These are phyloP conservation scores for Murina feae DNA, from an alignment of 2,113 vertebrate species.

Conservation along the genomic window DNA sequence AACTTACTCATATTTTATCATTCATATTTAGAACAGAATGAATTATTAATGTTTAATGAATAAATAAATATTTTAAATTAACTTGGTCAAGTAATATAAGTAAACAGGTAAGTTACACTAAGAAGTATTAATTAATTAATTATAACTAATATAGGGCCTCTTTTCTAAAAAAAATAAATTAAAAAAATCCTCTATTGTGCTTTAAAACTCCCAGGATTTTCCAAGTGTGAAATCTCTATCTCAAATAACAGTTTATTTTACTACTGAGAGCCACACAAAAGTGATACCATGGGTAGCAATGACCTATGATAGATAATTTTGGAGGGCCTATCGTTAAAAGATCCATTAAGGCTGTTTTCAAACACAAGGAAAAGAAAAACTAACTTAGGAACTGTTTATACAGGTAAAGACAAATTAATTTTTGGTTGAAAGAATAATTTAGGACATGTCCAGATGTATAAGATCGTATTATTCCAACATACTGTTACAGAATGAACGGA, in stretches of 20 bases:
- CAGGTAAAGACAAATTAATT: background rate
- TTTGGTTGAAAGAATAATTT: background rate
- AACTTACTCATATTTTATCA: background rate
- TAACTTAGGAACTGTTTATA: background rate
- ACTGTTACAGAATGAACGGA: background rate
- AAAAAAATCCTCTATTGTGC: background rate
- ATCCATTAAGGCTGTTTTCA: background rate
- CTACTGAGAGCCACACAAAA: background rate
- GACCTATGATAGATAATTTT: background rate
- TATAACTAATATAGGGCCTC: background rate
- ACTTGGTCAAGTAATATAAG: background rate
- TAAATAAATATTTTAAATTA: slow-evolving; percentile 27
- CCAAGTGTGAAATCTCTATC: background rate
- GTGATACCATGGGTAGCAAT: background rate
- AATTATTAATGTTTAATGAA: background rate
- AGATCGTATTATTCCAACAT: background rate
- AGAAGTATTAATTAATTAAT: background rate
- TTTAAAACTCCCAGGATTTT: background rate
- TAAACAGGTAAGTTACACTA: background rate
- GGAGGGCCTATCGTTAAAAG: background rate
- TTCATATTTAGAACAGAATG: slow-evolving; percentile 19
- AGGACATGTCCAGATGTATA: background rate
- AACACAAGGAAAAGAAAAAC: background rate
- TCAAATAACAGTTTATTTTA: background rate
- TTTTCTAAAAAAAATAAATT: slow-evolving; percentile 12